Evolutionary conservation across 2,797 vertebrate species (phyloP).

Genomic region (Megaceryle alcyon): DNA sequence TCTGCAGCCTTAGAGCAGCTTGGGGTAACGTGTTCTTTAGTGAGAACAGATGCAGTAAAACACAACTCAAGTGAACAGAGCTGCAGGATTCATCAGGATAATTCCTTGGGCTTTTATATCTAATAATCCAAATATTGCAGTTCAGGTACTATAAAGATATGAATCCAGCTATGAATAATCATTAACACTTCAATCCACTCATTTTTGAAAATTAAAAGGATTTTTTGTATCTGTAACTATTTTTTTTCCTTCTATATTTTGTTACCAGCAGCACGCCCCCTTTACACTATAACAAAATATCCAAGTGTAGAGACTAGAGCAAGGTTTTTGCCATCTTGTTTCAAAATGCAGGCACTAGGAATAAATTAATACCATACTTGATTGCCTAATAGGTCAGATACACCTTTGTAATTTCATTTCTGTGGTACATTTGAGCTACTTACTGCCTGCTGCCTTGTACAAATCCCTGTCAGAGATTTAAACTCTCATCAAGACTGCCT

Average conservation of each 20-base stretch:
- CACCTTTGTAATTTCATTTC: neutral
- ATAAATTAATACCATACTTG: neutral
- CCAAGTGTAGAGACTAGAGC: neutral
- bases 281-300: neutral
- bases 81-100: neutral
- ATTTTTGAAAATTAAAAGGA: neutral
- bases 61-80: neutral
- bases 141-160: neutral
- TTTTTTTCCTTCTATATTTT: neutral
- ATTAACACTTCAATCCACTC: neutral
- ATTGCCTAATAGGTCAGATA: neutral
- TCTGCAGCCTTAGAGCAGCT: neutral
- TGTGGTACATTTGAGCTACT: neutral
- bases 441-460: neutral
- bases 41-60: conserved; percentile 33
- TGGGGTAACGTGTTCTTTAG: neutral
- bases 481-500: neutral
- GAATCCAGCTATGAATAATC: neutral
- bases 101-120: neutral
- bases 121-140: neutral
- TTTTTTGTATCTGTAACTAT: neutral
- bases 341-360: neutral
- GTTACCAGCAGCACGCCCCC: neutral
- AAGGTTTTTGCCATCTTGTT: neutral
- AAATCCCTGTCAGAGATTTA: neutral